These are phyloP conservation scores for Littorina saxatilis DNA, from an alignment of 1,140 invertebrate genomes.

Conservation along the genomic window DNA sequence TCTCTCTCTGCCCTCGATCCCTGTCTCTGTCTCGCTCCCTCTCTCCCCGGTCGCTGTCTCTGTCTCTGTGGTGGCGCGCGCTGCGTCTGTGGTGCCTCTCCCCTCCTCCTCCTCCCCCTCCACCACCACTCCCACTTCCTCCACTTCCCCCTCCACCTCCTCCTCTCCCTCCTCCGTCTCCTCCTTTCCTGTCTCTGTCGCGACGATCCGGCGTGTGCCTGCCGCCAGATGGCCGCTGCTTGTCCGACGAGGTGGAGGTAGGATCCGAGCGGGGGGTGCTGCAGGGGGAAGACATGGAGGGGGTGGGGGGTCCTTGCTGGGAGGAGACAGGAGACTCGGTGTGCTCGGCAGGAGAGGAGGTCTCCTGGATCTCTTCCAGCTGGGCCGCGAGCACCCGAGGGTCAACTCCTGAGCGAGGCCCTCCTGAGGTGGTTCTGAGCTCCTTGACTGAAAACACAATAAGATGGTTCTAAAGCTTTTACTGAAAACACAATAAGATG, in stretches of 20 bases:
- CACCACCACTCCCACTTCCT: neutral
- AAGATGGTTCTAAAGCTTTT: too few species aligned
- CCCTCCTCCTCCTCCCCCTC: neutral
- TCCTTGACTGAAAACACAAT: too few species aligned
- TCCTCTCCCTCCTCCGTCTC: neutral
- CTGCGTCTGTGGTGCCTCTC: conserved; percentile 30
- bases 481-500: too few species aligned
- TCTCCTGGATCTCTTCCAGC: conserved; percentile 69
- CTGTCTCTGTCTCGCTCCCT: conserved; percentile 21
- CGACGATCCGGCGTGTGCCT: conserved; percentile 3
- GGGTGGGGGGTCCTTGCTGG: conserved; percentile 68
- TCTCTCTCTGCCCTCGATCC: conserved; percentile 14
- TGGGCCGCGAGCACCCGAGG: conserved; percentile 67
- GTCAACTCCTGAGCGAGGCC: conserved; percentile 56
- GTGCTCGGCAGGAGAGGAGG: conserved; percentile 59
- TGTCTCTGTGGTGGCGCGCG: conserved; percentile 32
- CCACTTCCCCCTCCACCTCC: neutral
- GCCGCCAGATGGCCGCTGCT: conserved; percentile 45
- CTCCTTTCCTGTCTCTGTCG: neutral
- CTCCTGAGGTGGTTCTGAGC: neutral
- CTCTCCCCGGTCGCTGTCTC: conserved; percentile 5
- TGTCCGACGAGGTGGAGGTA: conserved; percentile 66
- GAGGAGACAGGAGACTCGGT: conserved; percentile 66
- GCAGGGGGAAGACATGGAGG: conserved; percentile 71
- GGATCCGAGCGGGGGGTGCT: conserved; percentile 70